Evolutionary conservation across 1,140 invertebrate species (phyloP), one percentile per base, ranked within the genome.

Genomic region (Cydia amplana): DNA sequence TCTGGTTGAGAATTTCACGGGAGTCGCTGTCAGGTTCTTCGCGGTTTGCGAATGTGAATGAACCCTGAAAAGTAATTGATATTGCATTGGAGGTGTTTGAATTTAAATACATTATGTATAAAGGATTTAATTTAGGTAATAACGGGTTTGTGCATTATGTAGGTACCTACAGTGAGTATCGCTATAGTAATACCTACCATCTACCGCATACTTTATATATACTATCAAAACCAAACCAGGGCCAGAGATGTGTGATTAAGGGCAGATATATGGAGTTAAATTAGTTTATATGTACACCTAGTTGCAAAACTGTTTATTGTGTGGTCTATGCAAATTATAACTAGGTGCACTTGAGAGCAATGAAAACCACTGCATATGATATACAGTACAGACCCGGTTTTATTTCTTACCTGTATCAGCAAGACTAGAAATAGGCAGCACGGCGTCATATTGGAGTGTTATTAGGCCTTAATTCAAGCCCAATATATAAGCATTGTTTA

Each of bases 381-480:
- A 40, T 40, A 40, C 2, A 10, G 9, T 40, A 40, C 10, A 40
- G 32, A 32, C 32, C 5, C 5, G 32, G 0, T 32, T 32, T 32
- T 32, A 32, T 32, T 32, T 5, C 32, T 32, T 90, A 91, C 89
- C 88, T 91, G 87, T 74, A 88, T 78, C 36, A 89, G 75, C 78
- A 90, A 76, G 3, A 78, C 83, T 78, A 90, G 65, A 79, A 87
- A 79, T 77, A 88, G 75, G 80, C 85, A 87, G 40, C 84, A 79
- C 43, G 78, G 76, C 73, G 83, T 82, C 89, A 91, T 91, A 83
- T 72, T 87, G 80, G 76, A 78, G 60, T 73, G 74, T 78, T 85
- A 78, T 87, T 80, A 23, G 76, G 72, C 49, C 73, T 65, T 16
- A 72, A 70, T 63, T 7, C 77, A 55, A 23, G 14, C 60, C 60